phyloP scores from a whole-genome alignment of 2,888 invertebrate species.

The Sinopyrophorus schimmeli region DNA sequence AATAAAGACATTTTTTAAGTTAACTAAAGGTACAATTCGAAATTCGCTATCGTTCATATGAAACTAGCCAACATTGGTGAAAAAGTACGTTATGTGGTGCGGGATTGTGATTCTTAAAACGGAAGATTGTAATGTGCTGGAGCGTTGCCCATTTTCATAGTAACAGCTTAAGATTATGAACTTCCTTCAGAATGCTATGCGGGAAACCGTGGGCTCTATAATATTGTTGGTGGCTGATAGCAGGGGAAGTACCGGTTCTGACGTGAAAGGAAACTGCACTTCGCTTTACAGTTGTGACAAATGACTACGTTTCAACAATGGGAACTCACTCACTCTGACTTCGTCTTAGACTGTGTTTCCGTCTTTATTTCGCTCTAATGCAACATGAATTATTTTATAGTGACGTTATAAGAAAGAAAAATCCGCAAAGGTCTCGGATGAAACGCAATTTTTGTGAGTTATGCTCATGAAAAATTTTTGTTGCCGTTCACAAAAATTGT shows the following conservation, averaged over 20 bases:
- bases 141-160: slow-evolving; percentile 30
- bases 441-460: slow-evolving; percentile 26
- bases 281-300: slow-evolving; percentile 43
- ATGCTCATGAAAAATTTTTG: slow-evolving; percentile 25
- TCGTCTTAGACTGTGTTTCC: slow-evolving; percentile 33
- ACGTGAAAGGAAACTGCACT: slow-evolving; percentile 46
- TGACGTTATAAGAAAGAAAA: slow-evolving; percentile 28
- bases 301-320: slow-evolving; percentile 44
- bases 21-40: no score
- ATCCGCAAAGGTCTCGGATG: slow-evolving; percentile 18
- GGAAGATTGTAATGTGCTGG: slow-evolving; percentile 26
- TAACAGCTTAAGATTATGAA: slow-evolving; percentile 39
- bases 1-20: no score
- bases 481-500: slow-evolving; percentile 21
- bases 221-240: slow-evolving; percentile 37
- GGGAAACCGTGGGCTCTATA: slow-evolving; percentile 33
- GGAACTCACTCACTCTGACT: slow-evolving; percentile 37
- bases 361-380: slow-evolving; percentile 37
- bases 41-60: no score
- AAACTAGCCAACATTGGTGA: no score
- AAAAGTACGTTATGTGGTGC: no score
- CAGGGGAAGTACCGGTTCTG: slow-evolving; percentile 40
- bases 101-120: no score
- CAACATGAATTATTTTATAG: slow-evolving; percentile 40
- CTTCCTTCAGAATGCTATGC: slow-evolving; percentile 32